phyloP scores from a whole-genome alignment of 2,888 invertebrate species.

The Drosophila hawaiiensis region DNA sequence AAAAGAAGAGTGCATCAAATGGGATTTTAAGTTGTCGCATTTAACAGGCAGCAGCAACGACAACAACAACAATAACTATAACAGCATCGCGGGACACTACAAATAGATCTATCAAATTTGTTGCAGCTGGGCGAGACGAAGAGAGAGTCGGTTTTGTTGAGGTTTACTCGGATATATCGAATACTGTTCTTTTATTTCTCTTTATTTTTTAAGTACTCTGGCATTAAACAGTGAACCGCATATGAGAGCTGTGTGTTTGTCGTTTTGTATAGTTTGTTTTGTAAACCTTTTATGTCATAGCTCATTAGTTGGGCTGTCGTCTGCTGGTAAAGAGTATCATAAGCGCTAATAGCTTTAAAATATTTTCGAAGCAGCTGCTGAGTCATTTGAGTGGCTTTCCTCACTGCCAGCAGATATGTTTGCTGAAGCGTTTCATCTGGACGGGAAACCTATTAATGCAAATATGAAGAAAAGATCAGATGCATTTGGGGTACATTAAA shows the following conservation, averaged over 20 bases:
- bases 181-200: conserved; percentile 31
- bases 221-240: conserved; percentile 35
- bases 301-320: conserved; percentile 68
- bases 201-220: conserved; percentile 35
- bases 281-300: conserved; percentile 72
- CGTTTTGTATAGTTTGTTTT: conserved; percentile 64
- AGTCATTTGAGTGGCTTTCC: conserved; percentile 36
- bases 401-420: conserved; percentile 24
- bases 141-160: conserved; percentile 38
- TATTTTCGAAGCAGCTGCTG: conserved; percentile 51
- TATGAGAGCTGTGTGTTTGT: conserved; percentile 10
- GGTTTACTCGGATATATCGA: conserved; percentile 53
- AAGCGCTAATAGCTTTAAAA: conserved; percentile 62
- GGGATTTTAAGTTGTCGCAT: conserved; percentile 82
- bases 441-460: conserved; percentile 28
- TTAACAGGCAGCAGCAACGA: conserved; percentile 67
- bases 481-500: conserved; percentile 1
- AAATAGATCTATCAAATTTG: conserved; percentile 80
- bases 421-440: conserved; percentile 8
- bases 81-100: conserved; percentile 60
- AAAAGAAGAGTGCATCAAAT: conserved; percentile 82
- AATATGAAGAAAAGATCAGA: neutral
- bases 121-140: conserved; percentile 47
- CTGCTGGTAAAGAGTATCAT: conserved; percentile 39
- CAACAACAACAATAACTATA: conserved; percentile 16